phyloP scores from a whole-genome alignment of 2,888 invertebrate species.

The Drosophila gaucha region DNA sequence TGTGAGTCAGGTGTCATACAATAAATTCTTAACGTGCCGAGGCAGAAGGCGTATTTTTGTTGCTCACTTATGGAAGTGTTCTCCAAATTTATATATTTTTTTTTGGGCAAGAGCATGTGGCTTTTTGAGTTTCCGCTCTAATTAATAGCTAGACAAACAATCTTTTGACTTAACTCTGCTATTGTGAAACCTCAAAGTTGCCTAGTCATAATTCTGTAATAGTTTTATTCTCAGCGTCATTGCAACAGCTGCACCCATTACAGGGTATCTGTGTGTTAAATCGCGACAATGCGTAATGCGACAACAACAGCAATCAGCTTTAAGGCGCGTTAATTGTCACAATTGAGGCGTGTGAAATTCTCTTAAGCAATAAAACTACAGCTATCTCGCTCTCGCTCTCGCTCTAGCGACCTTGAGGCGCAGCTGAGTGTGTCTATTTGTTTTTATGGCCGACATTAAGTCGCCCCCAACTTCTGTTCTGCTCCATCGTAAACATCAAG shows the following conservation, averaged over 20 bases:
- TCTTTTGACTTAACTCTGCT: neutral
- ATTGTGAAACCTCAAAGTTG: constrained; percentile 37
- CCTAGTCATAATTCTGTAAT: constrained; percentile 70
- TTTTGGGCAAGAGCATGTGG: constrained; percentile 21
- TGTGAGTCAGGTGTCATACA: constrained; percentile 64
- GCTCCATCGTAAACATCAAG: constrained; percentile 32
- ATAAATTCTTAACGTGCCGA: constrained; percentile 59
- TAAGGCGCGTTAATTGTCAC: constrained; percentile 66
- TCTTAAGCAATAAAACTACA: constrained; percentile 22
- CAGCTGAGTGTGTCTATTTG: constrained; percentile 35
- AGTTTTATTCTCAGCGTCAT: constrained; percentile 14
- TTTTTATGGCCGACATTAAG: constrained; percentile 45
- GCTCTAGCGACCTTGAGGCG: constrained; percentile 63
- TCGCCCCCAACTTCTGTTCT: constrained; percentile 48
- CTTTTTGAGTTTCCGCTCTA: constrained; percentile 40
- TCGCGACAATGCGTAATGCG: constrained; percentile 67
- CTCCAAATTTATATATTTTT: constrained; percentile 3
- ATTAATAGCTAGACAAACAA: constrained; percentile 1
- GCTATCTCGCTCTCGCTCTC: neutral
- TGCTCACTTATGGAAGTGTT: constrained; percentile 50
- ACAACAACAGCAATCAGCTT: constrained; percentile 24
- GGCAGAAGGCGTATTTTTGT: constrained; percentile 57
- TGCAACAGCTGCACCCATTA: constrained; percentile 57
- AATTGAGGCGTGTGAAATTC: constrained; percentile 79
- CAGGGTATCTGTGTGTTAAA: constrained; percentile 52